phyloP scores from a whole-genome alignment of 2,797 vertebrate species.

The Macrochelys suwanniensis region DNA sequence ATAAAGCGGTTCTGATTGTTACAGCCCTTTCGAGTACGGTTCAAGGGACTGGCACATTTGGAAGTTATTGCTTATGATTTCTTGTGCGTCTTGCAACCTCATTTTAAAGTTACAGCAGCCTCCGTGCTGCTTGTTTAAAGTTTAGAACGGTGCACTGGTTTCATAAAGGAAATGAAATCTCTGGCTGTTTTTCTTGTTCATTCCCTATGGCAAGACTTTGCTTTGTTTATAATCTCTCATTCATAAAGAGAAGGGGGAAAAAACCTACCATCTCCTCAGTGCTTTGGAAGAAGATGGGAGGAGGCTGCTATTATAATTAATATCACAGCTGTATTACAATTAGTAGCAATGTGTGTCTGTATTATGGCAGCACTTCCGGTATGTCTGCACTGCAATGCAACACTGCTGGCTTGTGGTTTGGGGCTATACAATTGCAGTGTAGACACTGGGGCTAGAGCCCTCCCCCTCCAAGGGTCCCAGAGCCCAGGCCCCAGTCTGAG shows the following conservation, averaged over 20 bases:
- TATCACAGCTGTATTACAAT: accelerated
- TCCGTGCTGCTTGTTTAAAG: accelerated
- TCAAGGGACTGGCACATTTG: accelerated
- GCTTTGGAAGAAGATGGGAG: not conserved
- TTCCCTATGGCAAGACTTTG: not conserved
- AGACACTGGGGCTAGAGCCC: not conserved
- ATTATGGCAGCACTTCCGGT: not conserved
- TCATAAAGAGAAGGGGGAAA: not conserved
- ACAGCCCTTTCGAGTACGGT: accelerated
- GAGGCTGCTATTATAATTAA: not conserved
- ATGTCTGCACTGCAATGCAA: not conserved
- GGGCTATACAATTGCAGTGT: not conserved
- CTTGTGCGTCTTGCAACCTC: accelerated
- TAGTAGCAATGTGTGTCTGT: not conserved
- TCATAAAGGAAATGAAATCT: not conserved
- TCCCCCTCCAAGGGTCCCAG: not conserved
- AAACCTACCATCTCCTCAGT: not conserved
- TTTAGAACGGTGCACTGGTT: not conserved
- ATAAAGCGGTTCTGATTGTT: accelerated
- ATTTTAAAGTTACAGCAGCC: not conserved
- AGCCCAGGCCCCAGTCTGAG: not conserved
- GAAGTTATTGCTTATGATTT: not conserved
- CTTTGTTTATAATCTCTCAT: not conserved
- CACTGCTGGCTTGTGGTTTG: not conserved
- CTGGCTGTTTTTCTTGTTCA: no score